Base-by-base conservation (phyloP, 2,888 invertebrate genomes). In the Leptinotarsa juncta region DNA sequence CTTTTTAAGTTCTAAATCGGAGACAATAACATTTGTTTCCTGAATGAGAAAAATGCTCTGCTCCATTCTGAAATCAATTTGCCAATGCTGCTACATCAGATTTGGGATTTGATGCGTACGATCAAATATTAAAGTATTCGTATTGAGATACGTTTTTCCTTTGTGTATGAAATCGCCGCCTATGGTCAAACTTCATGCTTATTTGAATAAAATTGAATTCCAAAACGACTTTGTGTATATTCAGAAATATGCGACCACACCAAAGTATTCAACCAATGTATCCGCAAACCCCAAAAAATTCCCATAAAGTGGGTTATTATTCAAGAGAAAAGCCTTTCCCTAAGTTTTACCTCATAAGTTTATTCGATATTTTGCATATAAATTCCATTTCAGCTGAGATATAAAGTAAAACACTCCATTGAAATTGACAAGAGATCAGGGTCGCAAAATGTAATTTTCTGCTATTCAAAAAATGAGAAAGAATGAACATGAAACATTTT, bases 291-390 rank as follows among this genome's bases (percentile, higher is more conserved):
- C 14, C 15, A 15, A 20, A 57, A 23, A 16, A 26, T 14, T 57
- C 26, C 23, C 57, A 57, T 57, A 57, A 57, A 57, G 20, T 14
- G 23, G 14, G 26, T 23, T 57, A 57, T 57, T 57, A 57, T 57
- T 57, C 57, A 57, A 23, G 57, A 57, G 57, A 57, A 16, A 57
- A 57, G 57, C 57, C 23, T 15, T 57, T 57, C 26, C 14, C 57
- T 18, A 23, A 23, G 57, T 57, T 23, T 23, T 23, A 15, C 57
- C 15, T 57, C 14, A 20, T 57, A 23, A 20, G 57, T 23, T 57
- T 23, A 20, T 57, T 23, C 57, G 57, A 57, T 57, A 57, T 57
- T 42, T 57, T 23, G 57, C 57, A 57, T 57, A 57, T 23, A 23
- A 57, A 57, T 57, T 57, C 15, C 15, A 57, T 57, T 57, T 26